Evolutionary conservation across 2,113 vertebrate species (phyloP).

Genomic region (Tetrax tetrax): DNA sequence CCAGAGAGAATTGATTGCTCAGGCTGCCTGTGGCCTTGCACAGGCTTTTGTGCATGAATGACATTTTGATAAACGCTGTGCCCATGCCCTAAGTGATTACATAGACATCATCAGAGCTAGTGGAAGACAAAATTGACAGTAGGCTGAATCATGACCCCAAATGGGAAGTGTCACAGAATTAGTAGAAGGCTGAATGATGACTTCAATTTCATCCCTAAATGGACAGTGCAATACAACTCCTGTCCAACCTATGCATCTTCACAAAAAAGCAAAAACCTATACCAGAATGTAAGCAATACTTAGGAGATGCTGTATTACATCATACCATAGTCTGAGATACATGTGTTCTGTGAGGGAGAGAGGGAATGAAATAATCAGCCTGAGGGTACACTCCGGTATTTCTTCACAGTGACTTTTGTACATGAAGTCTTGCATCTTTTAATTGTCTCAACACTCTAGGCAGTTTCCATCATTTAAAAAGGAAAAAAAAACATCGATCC

Average conservation of each 20-base stretch:
- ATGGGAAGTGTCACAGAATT: neutral
- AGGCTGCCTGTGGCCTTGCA: neutral
- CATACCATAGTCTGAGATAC: neutral
- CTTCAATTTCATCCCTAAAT: neutral
- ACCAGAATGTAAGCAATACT: neutral
- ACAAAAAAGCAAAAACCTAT: neutral
- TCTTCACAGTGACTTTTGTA: neutral
- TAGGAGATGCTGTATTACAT: neutral
- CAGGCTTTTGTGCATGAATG: neutral
- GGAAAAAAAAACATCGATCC: neutral
- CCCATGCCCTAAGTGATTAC: neutral
- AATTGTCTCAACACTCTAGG: neutral
- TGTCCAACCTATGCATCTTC: neutral
- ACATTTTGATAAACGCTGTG: neutral
- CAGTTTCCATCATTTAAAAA: neutral
- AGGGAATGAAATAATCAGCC: neutral
- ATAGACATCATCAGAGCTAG: neutral
- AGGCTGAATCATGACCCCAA: neutral
- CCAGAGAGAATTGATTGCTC: neutral
- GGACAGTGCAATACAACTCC: neutral
- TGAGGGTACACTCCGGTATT: neutral
- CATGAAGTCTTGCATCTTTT: neutral
- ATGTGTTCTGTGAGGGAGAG: neutral
- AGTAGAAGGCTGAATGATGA: neutral
- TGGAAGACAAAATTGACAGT: neutral